Base-by-base conservation (phyloP, 2,113 vertebrate genomes). In the Leucopsar rothschildi region DNA sequence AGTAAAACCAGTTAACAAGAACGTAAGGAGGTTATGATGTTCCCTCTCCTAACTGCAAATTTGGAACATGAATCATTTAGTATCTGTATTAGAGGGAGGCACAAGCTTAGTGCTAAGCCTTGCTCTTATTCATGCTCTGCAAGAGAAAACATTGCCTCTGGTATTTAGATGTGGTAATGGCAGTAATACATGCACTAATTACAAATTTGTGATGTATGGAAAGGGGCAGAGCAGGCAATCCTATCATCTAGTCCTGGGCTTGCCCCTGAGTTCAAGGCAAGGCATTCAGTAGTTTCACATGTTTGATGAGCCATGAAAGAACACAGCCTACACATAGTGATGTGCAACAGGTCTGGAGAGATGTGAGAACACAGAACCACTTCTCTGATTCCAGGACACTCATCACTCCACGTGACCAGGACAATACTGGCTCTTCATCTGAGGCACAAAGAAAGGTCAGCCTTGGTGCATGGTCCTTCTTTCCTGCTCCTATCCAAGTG, bases 281-380 rank as follows among this genome's bases (percentile, higher is more conserved):
- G 50, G 9, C 47, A 23, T 61, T 69, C 29, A 47, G 10, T 1
- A 40, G 9, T 63, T 84, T 66, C 15, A 28, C 6, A 24, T 40
- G 45, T 92, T 24, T 56, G 17, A 44, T 15, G 37, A 47, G 18
- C 29, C 31, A 0, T 1, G 23, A 19, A n/a, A 53, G n/a, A 69
- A 1, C 29, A 23, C 15, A 63, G 33, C 33, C 52, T 14, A 2
- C 2, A 0, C 2, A 2, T 0, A 10, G 52, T 1, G 8, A 29
- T 9, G 17, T 8, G 18, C 15, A 31, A 2, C 15, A 11, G 7
- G 10, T 22, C 52, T 44, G 5, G 2, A 37, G 40, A 65, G 20
- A 11, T 15, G 40, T 44, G 77, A 33, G 63, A 18, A 16, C 18
- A 25, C 28, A 65, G 19, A 75, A 16, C 18, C 22, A 2, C 37